Percentiles rank a stretch among this genome's conserved stretches.
These are phyloP conservation scores for Steinernema scapterisci DNA, from an alignment of 2,888 invertebrate genomes.

Conservation along the genomic window DNA sequence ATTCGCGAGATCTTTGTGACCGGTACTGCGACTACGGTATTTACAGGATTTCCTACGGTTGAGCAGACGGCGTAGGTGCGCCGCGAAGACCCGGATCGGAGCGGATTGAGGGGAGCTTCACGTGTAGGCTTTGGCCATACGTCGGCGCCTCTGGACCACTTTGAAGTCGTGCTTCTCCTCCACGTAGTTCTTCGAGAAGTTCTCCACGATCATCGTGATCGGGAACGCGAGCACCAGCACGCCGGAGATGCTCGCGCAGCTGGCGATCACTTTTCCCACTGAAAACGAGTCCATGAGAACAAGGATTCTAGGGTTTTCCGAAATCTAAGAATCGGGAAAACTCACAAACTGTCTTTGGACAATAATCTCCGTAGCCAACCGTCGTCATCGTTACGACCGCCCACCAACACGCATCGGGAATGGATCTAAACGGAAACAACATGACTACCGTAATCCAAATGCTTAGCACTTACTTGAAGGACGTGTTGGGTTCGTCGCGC, in stretches of 20 bases:
- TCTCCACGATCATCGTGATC: slow-evolving; percentile 66
- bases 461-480: slow-evolving; percentile 46
- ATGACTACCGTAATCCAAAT: background rate
- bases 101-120: background rate
- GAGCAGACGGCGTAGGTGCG: background rate
- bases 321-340: background rate
- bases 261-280: slow-evolving; percentile 62
- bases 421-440: slow-evolving; percentile 40
- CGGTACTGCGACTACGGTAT: background rate
- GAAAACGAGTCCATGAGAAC: slow-evolving; percentile 31
- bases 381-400: slow-evolving; percentile 65
- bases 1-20: too few species aligned
- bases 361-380: slow-evolving; percentile 62
- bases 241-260: slow-evolving; percentile 64
- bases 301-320: background rate
- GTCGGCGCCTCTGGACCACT: slow-evolving; percentile 7
- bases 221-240: slow-evolving; percentile 64
- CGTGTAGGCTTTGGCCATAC: background rate
- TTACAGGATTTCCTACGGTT: slow-evolving; percentile 12
- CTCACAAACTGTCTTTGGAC: slow-evolving; percentile 60
- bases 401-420: slow-evolving; percentile 65
- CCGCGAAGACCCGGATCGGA: background rate
- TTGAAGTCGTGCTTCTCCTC: slow-evolving; percentile 23
- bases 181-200: slow-evolving; percentile 57
- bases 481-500: slow-evolving; percentile 61